Conservation (phyloP, 2,113 vertebrate species). For the Uropsilus gracilis region DNA sequence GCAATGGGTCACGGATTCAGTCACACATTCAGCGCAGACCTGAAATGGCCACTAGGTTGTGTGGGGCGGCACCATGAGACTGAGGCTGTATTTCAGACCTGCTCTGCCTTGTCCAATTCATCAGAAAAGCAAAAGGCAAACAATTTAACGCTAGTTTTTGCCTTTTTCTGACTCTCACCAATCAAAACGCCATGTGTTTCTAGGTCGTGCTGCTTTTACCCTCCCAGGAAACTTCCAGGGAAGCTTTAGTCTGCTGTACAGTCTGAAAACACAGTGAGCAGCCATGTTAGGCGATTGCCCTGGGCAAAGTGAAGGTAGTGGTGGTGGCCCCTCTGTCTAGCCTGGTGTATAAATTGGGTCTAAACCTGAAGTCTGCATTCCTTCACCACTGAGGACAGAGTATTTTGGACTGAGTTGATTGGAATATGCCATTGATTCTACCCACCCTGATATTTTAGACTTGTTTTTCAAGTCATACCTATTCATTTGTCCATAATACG, state of each 20-base stretch:
- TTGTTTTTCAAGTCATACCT: neutral
- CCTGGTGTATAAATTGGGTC: neutral
- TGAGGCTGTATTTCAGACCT: neutral
- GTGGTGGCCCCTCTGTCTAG: neutral
- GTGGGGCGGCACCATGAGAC: neutral
- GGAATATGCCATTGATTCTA: neutral
- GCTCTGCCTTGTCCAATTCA: neutral
- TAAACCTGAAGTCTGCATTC: neutral
- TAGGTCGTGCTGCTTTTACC: neutral
- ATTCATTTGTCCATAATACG: neutral
- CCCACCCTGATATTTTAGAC: neutral
- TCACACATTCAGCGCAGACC: neutral
- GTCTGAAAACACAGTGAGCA: rapidly evolving
- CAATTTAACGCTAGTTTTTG: neutral
- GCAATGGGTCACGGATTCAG: neutral
- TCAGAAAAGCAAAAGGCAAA: neutral
- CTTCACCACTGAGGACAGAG: neutral
- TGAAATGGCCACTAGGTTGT: neutral
- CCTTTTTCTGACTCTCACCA: neutral
- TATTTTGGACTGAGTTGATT: neutral
- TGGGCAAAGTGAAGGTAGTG: neutral
- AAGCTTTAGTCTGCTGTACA: neutral
- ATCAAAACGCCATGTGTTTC: neutral
- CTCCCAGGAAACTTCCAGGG: neutral
- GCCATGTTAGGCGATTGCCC: too few species aligned